These are phyloP conservation scores for Bolinopsis microptera DNA, from an alignment of 37 sponge, comb jelly and placozoan genomes.

Conservation along the genomic window DNA sequence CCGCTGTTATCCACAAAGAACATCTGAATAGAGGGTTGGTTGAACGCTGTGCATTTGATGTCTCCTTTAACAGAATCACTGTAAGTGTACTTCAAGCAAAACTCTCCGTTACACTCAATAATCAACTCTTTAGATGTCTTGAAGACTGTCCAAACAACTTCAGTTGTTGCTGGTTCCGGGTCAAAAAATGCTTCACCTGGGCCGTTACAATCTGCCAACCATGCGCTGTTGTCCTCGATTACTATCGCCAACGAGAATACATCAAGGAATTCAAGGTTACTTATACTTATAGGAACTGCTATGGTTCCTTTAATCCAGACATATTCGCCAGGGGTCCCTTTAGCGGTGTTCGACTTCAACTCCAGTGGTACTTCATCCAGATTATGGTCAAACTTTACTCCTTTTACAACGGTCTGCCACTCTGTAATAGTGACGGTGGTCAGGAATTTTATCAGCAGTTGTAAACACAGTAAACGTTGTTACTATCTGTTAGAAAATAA, in stretches of 20 bases:
- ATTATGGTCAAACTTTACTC: not conserved
- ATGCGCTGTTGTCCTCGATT: not conserved
- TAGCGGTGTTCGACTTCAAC: not conserved
- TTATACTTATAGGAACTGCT: not conserved
- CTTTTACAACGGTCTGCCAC: not conserved
- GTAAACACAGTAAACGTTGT: too few relatives aligned
- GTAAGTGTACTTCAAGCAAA: not conserved
- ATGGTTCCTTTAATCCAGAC: not conserved
- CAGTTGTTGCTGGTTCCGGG: not conserved
- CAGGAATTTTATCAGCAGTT: too few relatives aligned
- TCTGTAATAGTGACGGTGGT: too few relatives aligned
- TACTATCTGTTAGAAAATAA: too few relatives aligned
- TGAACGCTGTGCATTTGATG: not conserved
- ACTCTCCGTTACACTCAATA: not conserved
- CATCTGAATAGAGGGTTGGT: not conserved
- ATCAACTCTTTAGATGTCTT: not conserved
- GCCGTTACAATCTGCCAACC: not conserved
- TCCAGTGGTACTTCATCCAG: not conserved
- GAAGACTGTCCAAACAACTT: not conserved
- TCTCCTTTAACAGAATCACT: not conserved
- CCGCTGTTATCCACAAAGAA: not conserved
- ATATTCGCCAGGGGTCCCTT: not conserved
- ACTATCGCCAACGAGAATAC: not conserved
- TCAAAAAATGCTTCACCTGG: not conserved
- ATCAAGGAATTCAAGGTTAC: too few relatives aligned